These are phyloP conservation scores for Eleginops maclovinus DNA, from an alignment of 2,113 vertebrate genomes.

Conservation along the genomic window DNA sequence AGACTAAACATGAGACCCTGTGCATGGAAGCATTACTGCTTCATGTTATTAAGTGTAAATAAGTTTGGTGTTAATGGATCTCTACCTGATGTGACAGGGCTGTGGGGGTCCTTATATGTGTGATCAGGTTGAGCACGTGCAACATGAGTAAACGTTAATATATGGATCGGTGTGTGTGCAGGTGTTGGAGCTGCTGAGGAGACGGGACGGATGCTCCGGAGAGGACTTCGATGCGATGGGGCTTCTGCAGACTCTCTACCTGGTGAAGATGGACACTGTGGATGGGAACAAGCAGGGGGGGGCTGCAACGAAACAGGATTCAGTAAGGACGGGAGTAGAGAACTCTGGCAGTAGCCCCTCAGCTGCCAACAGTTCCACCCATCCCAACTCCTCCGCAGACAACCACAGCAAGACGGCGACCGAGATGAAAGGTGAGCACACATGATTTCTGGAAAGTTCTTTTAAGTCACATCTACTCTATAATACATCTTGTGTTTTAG, in stretches of 20 bases:
- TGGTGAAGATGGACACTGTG: conserved; percentile 88
- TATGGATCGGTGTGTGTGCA: no score
- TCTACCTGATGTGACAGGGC: no score
- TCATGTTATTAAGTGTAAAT: no score
- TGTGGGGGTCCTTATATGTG: no score
- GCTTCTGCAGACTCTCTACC: conserved; percentile 88
- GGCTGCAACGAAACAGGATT: background rate
- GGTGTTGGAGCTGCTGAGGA: conserved; percentile 90
- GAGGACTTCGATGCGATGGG: conserved; percentile 86
- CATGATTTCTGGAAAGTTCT: no score
- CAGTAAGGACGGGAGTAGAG: background rate
- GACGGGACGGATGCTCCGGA: conserved; percentile 65
- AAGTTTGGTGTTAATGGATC: no score
- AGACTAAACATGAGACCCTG: no score
- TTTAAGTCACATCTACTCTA: no score
- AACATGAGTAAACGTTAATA: no score
- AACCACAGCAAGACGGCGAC: background rate
- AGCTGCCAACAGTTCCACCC: background rate
- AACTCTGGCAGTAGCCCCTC: background rate
- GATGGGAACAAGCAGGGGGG: conserved; percentile 81
- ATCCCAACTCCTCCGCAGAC: background rate
- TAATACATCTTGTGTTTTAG: background rate
- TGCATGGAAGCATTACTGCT: no score
- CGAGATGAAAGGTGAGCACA: conserved; percentile 75
- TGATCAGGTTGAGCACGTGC: no score